A percentile compares a stretch with the other conserved stretches of the same genome.
Evolutionary conservation across 2,113 vertebrate genomes (phyloP).

Genomic region (Callospermophilus lateralis): DNA sequence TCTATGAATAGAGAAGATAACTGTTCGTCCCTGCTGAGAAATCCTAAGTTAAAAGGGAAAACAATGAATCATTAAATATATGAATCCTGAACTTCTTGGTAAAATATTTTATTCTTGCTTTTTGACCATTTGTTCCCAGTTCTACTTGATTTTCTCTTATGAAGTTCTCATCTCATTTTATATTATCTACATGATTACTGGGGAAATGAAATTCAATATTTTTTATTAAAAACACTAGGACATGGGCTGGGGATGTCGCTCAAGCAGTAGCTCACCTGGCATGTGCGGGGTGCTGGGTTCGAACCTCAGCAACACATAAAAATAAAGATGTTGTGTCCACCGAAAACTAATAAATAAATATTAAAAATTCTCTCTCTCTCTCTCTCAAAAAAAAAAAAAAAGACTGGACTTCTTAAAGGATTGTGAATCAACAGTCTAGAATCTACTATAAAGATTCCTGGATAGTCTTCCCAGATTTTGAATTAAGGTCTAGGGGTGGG

Average conservation of each 20-base stretch:
- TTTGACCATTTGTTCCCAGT: background rate
- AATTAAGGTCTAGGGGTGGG: background rate
- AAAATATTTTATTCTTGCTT: background rate
- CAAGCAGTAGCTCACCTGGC: too few relatives aligned
- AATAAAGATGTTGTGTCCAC: too few relatives aligned
- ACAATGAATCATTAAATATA: background rate
- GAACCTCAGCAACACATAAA: too few relatives aligned
- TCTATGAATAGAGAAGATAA: conserved; percentile 98
- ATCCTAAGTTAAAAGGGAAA: conserved; percentile 87
- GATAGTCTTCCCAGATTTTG: background rate
- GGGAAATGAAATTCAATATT: background rate
- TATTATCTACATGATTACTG: background rate
- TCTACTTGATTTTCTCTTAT: background rate
- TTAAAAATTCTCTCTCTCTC: too few relatives aligned
- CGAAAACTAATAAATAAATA: too few relatives aligned
- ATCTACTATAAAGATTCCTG: background rate
- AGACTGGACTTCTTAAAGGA: background rate
- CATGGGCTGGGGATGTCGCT: too few relatives aligned
- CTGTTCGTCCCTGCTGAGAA: conserved; percentile 91
- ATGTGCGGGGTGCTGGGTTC: too few relatives aligned
- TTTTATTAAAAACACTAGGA: background rate
- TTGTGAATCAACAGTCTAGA: background rate
- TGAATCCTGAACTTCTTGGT: background rate
- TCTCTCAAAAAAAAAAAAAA: too few relatives aligned
- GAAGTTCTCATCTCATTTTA: background rate